These are phyloP conservation scores for Sylvia atricapilla DNA, from an alignment of 2,113 vertebrate genomes.

Conservation along the genomic window DNA sequence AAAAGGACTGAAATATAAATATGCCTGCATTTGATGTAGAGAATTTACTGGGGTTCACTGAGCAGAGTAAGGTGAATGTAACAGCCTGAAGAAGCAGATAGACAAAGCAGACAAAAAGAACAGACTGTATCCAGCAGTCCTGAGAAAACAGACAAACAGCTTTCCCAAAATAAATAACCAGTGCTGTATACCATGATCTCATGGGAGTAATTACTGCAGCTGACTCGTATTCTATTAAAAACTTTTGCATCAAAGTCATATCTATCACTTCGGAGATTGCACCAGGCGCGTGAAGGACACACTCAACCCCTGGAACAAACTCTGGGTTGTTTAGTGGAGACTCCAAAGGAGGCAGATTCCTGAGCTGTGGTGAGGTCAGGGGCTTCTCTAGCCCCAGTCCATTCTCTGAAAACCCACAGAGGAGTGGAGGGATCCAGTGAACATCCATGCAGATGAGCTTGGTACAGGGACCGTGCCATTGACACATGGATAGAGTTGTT, in stretches of 20 bases:
- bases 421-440: background rate
- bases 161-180: conserved; percentile 14
- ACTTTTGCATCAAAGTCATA: background rate
- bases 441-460: too few species aligned
- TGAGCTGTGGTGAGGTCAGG: background rate
- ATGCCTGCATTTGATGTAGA: background rate
- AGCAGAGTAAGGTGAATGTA: background rate
- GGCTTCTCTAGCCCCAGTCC: background rate
- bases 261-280: background rate
- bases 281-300: background rate
- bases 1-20: background rate
- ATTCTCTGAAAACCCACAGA: background rate
- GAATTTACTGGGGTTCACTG: background rate
- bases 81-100: background rate
- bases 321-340: background rate
- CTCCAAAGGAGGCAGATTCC: background rate
- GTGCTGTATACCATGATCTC: background rate
- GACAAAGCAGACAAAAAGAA: background rate
- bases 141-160: background rate
- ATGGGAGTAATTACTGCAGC: background rate
- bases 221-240: conserved; percentile 9
- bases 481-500: fast-evolving
- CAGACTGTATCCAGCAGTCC: background rate
- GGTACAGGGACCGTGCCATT: background rate
- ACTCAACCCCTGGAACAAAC: background rate